Conservation (phyloP, 2,113 vertebrate species). For the Catharus minimus region DNA sequence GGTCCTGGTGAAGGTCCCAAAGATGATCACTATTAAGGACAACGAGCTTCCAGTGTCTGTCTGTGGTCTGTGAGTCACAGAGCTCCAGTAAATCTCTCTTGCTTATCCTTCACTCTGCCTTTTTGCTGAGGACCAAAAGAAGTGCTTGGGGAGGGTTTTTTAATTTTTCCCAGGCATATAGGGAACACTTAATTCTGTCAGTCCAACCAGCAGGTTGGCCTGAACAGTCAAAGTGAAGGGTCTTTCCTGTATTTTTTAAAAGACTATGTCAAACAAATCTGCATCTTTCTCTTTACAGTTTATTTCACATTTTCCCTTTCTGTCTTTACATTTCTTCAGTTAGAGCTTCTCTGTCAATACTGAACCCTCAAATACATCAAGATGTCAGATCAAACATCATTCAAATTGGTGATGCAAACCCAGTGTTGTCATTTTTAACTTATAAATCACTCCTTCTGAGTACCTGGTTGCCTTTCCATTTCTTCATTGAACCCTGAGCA, state of each 20-base stretch:
- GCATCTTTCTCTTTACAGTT: neutral
- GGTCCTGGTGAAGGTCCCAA: constrained; percentile 62
- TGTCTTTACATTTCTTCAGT: neutral
- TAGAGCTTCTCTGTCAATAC: neutral
- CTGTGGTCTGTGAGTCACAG: constrained; percentile 71
- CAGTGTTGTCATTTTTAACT: neutral
- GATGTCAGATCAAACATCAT: neutral
- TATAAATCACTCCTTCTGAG: neutral
- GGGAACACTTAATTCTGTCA: neutral
- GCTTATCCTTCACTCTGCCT: neutral
- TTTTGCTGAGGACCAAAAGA: neutral
- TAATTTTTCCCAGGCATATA: constrained; percentile 25
- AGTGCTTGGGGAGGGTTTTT: neutral
- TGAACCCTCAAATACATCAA: neutral
- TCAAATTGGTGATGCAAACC: neutral
- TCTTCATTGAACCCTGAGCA: neutral
- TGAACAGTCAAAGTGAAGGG: neutral
- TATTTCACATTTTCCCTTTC: neutral
- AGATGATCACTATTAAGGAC: constrained; percentile 66
- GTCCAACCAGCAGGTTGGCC: neutral
- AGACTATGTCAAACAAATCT: neutral
- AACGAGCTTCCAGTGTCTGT: constrained; percentile 51
- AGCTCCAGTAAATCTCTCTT: neutral
- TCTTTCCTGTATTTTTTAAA: neutral
- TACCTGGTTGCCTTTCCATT: neutral